Conservation (phyloP, 2,113 vertebrate species). For the Sarotherodon lohbergeri region DNA sequence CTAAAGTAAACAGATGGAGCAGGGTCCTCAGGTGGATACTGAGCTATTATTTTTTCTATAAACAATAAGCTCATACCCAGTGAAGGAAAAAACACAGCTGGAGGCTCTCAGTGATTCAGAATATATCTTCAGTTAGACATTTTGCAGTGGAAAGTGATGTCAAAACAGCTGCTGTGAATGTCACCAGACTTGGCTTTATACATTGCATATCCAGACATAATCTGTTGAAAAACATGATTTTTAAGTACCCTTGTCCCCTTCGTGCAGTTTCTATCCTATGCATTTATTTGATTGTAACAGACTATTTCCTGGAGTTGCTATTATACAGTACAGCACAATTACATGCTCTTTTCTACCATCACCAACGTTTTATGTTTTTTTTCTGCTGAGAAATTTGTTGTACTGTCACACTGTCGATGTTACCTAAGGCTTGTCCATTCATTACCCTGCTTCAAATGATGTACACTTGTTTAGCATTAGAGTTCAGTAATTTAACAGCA, state of each 20-base stretch:
- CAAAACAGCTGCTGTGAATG: constrained; percentile 18
- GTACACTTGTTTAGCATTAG: background rate
- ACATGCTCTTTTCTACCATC: background rate
- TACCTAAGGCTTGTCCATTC: background rate
- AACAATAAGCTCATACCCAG: constrained; percentile 35
- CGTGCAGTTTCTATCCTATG: background rate
- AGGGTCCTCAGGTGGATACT: constrained; percentile 45
- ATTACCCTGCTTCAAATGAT: background rate
- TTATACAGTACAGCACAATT: background rate
- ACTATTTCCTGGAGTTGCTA: background rate
- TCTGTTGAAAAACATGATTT: constrained; percentile 17
- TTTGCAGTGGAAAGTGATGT: background rate
- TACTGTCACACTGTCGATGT: background rate
- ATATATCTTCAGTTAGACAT: background rate
- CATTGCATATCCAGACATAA: constrained; percentile 21
- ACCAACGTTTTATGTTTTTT: background rate
- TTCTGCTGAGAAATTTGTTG: constrained; percentile 6
- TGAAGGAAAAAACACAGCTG: background rate
- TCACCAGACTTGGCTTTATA: constrained; percentile 2
- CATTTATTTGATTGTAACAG: background rate
- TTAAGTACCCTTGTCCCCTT: background rate
- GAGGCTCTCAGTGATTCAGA: constrained; percentile 27
- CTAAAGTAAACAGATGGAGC: constrained; percentile 26
- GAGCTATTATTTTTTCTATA: constrained; percentile 32
- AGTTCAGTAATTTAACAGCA: background rate